Conservation (phyloP, 2,113 vertebrate species). For the Menidia beryllina region DNA sequence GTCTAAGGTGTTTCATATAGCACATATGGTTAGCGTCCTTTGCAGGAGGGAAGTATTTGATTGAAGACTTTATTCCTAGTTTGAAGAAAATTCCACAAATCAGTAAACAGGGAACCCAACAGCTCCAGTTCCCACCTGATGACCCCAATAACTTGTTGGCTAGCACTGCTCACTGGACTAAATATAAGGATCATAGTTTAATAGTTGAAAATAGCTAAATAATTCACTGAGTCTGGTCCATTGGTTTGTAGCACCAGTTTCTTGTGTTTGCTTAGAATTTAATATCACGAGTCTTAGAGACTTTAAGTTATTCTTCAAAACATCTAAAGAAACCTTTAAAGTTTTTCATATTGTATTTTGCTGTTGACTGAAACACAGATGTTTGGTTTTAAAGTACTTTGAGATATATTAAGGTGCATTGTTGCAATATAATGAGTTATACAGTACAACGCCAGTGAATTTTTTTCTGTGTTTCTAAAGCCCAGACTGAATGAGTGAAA, state of each 20-base stretch:
- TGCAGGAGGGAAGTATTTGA: slow-evolving; percentile 29
- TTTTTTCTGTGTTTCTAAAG: slow-evolving; percentile 11
- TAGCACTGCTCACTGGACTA: no score
- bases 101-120: slow-evolving; percentile 17
- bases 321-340: slow-evolving; percentile 47
- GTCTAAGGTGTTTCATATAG: slow-evolving; percentile 82
- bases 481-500: slow-evolving; percentile 26
- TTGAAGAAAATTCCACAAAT: slow-evolving; percentile 52
- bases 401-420: slow-evolving; percentile 36
- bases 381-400: slow-evolving; percentile 32
- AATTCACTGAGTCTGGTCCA: no score
- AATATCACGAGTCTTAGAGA: no score
- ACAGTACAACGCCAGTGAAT: no score
- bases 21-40: slow-evolving; percentile 73
- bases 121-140: slow-evolving; percentile 61
- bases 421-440: no score
- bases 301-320: slow-evolving; percentile 55
- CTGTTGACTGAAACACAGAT: slow-evolving; percentile 37
- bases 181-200: no score
- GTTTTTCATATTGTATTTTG: slow-evolving; percentile 43
- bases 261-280: no score
- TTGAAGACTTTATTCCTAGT: slow-evolving; percentile 45
- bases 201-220: no score
- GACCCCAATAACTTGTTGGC: no score
- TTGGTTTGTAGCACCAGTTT: no score